A percentile compares a stretch with the other conserved stretches of the same genome.
phyloP scores from a whole-genome alignment of 2,113 vertebrate species.

The Geococcyx californianus region DNA sequence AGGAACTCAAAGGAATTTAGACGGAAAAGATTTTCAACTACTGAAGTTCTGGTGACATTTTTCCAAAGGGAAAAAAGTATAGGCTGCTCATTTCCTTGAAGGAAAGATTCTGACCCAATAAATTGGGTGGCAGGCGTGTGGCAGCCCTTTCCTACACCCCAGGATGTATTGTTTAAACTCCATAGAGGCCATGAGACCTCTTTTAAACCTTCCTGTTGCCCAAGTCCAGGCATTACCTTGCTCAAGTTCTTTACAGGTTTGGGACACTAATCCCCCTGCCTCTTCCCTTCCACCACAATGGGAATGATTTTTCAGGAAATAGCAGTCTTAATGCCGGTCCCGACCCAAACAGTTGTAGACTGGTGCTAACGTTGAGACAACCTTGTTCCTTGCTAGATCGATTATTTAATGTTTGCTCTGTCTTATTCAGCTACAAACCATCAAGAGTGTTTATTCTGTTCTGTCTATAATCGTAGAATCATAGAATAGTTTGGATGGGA shows the following conservation, averaged over 20 bases:
- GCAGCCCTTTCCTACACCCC: background rate
- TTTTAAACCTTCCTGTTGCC: background rate
- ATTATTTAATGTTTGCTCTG: background rate
- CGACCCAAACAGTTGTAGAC: background rate
- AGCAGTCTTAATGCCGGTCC: background rate
- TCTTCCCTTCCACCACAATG: background rate
- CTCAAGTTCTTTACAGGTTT: background rate
- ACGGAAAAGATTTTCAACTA: background rate
- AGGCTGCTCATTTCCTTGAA: background rate
- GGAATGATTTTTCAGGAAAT: background rate
- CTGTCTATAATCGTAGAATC: background rate
- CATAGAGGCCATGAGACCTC: fast-evolving
- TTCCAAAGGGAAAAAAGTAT: background rate
- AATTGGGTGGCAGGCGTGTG: background rate
- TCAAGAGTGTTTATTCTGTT: background rate
- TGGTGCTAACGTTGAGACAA: background rate
- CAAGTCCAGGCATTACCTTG: background rate
- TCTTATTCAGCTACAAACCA: background rate
- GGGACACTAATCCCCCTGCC: background rate
- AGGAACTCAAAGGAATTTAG: background rate
- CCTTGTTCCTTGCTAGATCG: background rate
- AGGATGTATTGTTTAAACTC: background rate
- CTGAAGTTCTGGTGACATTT: background rate
- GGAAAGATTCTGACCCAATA: background rate
- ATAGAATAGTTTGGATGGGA: too few relatives aligned